Percentiles rank a stretch among this genome's conserved stretches.
Evolutionary conservation across 2,113 vertebrate species (phyloP).

Genomic region (Bambusicola thoracicus): DNA sequence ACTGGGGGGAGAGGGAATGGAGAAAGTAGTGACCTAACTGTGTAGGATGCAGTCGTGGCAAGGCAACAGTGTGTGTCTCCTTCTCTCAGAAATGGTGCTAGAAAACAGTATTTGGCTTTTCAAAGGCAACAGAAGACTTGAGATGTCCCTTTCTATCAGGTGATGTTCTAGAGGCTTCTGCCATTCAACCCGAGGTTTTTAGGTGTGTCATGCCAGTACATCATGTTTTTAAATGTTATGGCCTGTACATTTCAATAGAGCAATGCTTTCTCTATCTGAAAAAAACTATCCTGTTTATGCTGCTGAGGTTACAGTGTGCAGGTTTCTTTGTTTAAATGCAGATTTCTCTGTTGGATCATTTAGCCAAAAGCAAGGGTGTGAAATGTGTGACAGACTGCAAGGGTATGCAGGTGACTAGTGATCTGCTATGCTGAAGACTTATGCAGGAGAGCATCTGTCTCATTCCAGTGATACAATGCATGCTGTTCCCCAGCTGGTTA

Average conservation of each 20-base stretch:
- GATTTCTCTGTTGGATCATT: neutral
- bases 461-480: neutral
- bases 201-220: accelerated
- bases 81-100: neutral
- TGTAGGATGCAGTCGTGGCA: neutral
- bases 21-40: accelerated
- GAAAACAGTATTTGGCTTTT: neutral
- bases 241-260: neutral
- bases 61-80: neutral
- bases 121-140: neutral
- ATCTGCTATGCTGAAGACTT: neutral
- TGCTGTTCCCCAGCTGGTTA: neutral
- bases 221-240: neutral
- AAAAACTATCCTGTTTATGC: neutral
- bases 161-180: neutral
- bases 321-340: neutral
- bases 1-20: neutral
- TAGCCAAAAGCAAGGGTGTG: neutral
- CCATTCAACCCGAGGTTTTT: neutral
- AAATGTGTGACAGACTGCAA: neutral
- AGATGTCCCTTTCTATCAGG: neutral
- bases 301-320: neutral
- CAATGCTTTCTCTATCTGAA: neutral
- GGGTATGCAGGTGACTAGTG: neutral
- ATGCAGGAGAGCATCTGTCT: neutral